Base-by-base conservation (phyloP, 2,888 invertebrate genomes). In the Leistus spinibarbis region DNA sequence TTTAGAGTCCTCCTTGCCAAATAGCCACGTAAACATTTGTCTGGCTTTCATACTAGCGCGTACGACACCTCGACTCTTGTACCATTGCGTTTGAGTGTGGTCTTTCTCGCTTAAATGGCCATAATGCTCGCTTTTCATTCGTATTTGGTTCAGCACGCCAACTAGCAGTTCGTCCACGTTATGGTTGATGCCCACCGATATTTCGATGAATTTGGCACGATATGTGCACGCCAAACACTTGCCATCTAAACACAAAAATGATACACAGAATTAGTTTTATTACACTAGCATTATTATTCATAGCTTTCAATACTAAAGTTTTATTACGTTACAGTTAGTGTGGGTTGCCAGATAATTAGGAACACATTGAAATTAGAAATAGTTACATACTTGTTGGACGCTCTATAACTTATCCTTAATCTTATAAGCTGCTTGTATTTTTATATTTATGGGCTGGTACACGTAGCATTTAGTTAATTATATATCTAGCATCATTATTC, bases 141-240 rank as follows among this genome's bases (percentile, higher is more conserved):
- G 89, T 81, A 97, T 96, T 86, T 97, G 97, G 81, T 93, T 95
- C 77, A 98, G 90, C 75, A 96, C 93, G 0, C 98, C 98, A 22
- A 97, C 97, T 60, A 98, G 89, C 0, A 98, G 90, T 82, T 98
- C 97, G 87, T 98, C 98, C 24, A 98, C 96, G 84, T 97, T 96
- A 89, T 98, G 97, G 86, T 97, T 98, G 82, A 98, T 95, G 13
- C 96, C 98, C 13, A 97, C 97, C 0, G 98, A 98, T 17, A 97
- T 94, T 86, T 98, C 98, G 79, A 96, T 94, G 88, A 96, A 97
- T 86, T 98, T 98, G 72, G 95, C 93, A 79, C 95, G 93, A 86
- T 94, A 95, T 1, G 94, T 95, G 85, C 95, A 95, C 5, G 97
- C 97, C 79, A 97, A 88, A 82, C 95, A 94, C 85, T 95, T 96